A percentile compares a stretch with the other conserved stretches of the same genome.
Evolutionary conservation across 2,888 invertebrate genomes (phyloP).

Genomic region (Gandaritis pyraliata): DNA sequence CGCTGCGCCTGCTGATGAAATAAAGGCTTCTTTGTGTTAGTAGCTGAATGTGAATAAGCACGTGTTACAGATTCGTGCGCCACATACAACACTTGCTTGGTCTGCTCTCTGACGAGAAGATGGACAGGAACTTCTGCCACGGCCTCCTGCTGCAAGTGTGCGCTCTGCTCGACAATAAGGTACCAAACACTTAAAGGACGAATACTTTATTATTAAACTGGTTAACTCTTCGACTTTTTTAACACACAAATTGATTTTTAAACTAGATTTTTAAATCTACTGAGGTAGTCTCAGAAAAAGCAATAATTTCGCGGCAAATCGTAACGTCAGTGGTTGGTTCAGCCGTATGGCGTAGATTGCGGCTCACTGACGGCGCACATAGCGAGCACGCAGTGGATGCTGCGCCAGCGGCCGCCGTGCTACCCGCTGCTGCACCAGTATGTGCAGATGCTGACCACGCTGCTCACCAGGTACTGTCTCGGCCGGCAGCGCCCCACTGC

Average conservation of each 20-base stretch:
- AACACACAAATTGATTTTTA: too few species aligned
- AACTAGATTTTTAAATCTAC: too few species aligned
- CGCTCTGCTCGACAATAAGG: conserved; percentile 24
- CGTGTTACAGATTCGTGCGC: conserved; percentile 16
- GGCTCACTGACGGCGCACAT: not conserved
- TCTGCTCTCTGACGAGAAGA: conserved; percentile 23
- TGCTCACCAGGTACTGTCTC: not conserved
- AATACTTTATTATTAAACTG: too few species aligned
- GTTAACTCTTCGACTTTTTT: too few species aligned
- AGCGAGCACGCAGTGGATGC: conserved; percentile 11
- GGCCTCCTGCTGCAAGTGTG: conserved; percentile 86
- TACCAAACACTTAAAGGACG: too few species aligned
- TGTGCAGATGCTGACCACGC: not conserved
- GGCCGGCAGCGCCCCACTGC: not conserved
- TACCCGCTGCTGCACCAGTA: conserved; percentile 22
- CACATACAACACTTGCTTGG: conserved; percentile 27
- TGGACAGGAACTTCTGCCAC: conserved; percentile 83
- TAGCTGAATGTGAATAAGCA: too few species aligned
- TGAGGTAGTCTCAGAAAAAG: too few species aligned
- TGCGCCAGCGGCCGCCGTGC: conserved; percentile 20
- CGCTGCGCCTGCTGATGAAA: too few species aligned
- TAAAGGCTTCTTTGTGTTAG: too few species aligned
- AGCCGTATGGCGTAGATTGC: conserved; percentile 11
- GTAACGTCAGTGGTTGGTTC: not conserved
- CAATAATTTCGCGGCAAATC: too few species aligned